Conservation (phyloP, 1,140 invertebrate species). For the Periplaneta americana region DNA sequence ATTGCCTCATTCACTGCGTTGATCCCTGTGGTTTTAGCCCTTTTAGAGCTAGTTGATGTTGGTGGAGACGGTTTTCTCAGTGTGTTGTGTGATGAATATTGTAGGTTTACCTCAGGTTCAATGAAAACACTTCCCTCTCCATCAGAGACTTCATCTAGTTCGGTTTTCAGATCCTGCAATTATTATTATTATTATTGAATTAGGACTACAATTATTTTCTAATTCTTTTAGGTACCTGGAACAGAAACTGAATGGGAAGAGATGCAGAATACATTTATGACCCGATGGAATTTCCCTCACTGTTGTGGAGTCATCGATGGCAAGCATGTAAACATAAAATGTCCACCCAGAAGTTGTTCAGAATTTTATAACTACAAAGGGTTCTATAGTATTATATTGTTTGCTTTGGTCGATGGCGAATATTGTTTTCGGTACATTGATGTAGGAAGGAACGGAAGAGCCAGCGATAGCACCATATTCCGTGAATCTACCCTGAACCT, state of each 20-base stretch:
- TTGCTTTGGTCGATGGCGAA: conserved; percentile 12
- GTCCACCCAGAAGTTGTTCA: conserved; percentile 3
- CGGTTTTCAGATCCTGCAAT: too few species aligned
- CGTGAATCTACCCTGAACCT: conserved; percentile 8
- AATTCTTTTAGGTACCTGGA: conserved; percentile 15
- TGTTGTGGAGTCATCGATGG: conserved; percentile 37
- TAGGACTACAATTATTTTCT: not conserved
- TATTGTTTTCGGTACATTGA: not conserved
- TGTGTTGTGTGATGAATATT: too few species aligned
- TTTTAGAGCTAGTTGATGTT: too few species aligned
- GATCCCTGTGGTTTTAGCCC: too few species aligned
- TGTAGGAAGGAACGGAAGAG: conserved; percentile 14
- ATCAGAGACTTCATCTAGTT: too few species aligned
- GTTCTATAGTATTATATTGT: conserved; percentile 34
- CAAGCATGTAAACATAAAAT: conserved; percentile 31
- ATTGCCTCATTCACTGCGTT: too few species aligned
- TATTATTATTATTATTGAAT: too few species aligned
- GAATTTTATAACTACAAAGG: conserved; percentile 9
- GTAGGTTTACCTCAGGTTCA: too few species aligned
- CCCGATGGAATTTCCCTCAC: conserved; percentile 35
- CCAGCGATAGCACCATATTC: conserved; percentile 12
- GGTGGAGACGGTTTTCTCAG: too few species aligned
- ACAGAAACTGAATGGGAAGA: conserved; percentile 27
- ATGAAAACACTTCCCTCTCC: too few species aligned
- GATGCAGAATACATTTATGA: conserved; percentile 28